Conservation (phyloP, 2,113 vertebrate species). For the Pimephales promelas region DNA sequence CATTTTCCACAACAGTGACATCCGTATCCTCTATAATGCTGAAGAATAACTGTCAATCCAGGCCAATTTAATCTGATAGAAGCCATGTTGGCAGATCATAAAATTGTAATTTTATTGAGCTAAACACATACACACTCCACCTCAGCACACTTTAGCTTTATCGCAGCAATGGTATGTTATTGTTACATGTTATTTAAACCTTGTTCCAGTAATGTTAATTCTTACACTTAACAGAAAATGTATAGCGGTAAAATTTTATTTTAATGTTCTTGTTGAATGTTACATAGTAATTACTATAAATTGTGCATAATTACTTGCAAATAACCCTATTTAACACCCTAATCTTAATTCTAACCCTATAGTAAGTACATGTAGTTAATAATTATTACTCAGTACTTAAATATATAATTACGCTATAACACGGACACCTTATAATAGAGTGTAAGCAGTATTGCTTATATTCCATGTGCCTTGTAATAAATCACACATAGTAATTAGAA, state of each 20-base stretch:
- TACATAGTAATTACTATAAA: too few relatives aligned
- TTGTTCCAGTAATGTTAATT: not conserved
- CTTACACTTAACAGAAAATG: not conserved
- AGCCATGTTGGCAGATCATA: constrained; percentile 50
- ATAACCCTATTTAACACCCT: too few relatives aligned
- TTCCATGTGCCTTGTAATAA: not conserved
- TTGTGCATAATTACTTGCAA: too few relatives aligned
- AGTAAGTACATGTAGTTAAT: too few relatives aligned
- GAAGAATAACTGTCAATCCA: not conserved
- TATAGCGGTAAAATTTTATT: too few relatives aligned
- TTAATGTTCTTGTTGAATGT: too few relatives aligned
- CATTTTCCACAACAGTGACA: not conserved
- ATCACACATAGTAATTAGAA: not conserved
- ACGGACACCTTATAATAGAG: too few relatives aligned
- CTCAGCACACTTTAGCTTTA: not conserved
- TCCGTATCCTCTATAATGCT: not conserved
- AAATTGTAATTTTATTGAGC: not conserved
- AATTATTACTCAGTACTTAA: too few relatives aligned
- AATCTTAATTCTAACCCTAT: too few relatives aligned
- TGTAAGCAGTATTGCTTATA: not conserved
- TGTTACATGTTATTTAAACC: not conserved
- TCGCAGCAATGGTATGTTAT: not conserved
- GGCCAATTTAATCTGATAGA: constrained; percentile 2
- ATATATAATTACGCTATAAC: too few relatives aligned
- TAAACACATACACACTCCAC: not conserved